phyloP scores from a whole-genome alignment of 2,888 invertebrate genomes.

The Leptopterna dolabrata region DNA sequence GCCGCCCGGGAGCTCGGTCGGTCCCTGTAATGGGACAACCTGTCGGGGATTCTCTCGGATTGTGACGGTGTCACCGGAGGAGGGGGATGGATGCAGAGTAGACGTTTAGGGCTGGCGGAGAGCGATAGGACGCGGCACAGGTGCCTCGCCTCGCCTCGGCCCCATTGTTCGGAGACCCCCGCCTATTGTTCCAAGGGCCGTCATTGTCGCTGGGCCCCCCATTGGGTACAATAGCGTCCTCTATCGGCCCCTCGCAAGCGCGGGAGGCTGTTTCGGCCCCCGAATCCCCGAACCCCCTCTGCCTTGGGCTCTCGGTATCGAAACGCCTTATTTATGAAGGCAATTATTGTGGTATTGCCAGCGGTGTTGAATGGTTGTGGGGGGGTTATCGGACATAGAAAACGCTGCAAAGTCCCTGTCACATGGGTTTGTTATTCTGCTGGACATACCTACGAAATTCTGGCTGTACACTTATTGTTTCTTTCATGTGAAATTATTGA shows the following conservation, averaged over 20 bases:
- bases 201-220: constrained; percentile 6
- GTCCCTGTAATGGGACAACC: not conserved
- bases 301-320: not conserved
- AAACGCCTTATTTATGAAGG: not conserved
- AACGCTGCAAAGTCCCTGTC: no score
- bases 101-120: constrained; percentile 5
- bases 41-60: not conserved
- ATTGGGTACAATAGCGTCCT: constrained; percentile 14
- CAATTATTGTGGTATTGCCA: not conserved
- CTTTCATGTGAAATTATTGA: no score
- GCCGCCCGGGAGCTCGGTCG: not conserved
- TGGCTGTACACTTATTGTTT: no score
- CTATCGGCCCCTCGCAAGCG: constrained; percentile 8
- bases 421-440: no score
- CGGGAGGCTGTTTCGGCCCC: not conserved
- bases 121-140: constrained; percentile 25
- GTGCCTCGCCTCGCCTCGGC: constrained; percentile 5
- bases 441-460: no score
- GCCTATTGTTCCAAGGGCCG: not conserved
- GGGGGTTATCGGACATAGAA: no score
- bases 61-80: not conserved
- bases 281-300: not conserved
- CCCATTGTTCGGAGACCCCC: constrained; percentile 26
- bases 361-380: no score
- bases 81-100: not conserved